A percentile compares a stretch with the other conserved stretches of the same genome.
Conservation (phyloP, 2,888 invertebrate genomes). For the Stegana nigrithorax region DNA sequence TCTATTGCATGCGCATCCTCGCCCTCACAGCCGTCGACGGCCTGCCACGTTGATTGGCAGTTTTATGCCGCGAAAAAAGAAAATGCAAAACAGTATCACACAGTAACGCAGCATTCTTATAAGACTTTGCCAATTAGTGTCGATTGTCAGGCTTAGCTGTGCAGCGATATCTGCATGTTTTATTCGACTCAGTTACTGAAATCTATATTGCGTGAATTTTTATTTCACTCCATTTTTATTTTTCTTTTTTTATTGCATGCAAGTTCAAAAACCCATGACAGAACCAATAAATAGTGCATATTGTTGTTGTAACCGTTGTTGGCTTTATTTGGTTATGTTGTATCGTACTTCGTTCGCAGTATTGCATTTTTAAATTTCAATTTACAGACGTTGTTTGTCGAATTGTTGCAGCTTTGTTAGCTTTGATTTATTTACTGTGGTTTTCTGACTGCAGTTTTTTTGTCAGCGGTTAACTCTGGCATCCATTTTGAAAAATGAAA, state of each 20-base stretch:
- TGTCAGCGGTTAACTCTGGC: not conserved
- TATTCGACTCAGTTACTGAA: too few species aligned
- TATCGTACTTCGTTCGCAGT: slow-evolving; percentile 31
- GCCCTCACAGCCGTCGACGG: not conserved
- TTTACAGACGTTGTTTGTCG: slow-evolving; percentile 60
- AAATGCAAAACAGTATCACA: not conserved
- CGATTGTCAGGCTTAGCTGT: slow-evolving; percentile 33
- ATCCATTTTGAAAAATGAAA: not conserved
- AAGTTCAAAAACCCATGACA: too few species aligned
- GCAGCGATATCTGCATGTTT: not conserved
- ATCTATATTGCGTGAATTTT: too few species aligned
- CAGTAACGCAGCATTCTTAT: not conserved
- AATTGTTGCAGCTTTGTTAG: slow-evolving; percentile 46
- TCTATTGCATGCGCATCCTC: slow-evolving; percentile 19
- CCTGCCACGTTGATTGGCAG: not conserved
- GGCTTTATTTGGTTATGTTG: too few species aligned
- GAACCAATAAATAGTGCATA: too few species aligned
- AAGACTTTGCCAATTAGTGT: slow-evolving; percentile 49
- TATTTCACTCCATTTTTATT: too few species aligned
- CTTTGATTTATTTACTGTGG: slow-evolving; percentile 60
- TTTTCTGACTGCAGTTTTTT: slow-evolving; percentile 43
- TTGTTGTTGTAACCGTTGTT: too few species aligned
- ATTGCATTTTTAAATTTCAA: slow-evolving; percentile 59
- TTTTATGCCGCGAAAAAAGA: not conserved
- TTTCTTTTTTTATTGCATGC: too few species aligned